Base-by-base conservation (phyloP, 2,888 invertebrate genomes). In the Diabrotica balteata region DNA sequence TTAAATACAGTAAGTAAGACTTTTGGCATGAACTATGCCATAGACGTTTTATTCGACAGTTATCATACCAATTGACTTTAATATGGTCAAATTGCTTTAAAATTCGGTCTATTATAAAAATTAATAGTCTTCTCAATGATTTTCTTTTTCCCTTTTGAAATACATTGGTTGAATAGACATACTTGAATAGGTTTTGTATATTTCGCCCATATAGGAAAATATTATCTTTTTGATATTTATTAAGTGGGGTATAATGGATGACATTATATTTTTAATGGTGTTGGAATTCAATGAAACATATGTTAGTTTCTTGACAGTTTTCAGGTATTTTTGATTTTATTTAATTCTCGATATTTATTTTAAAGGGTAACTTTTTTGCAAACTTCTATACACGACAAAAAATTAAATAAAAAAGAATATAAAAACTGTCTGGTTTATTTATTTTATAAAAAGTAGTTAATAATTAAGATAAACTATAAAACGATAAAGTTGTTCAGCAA, bases 31-130 rank as follows among this genome's bases (percentile, higher is more conserved):
- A 47, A 8, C 10, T 47, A 47, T 47, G 47, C 47, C 32, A 51
- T 7, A 7, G 61, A 11, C 47, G 32, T 49, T 17, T 47, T 11
- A 11, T 50, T 22, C 11, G 43, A 50, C 50, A 46, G 63, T 63
- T 60, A 72, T 75, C 76, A 67, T 77, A 80, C 80, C 80, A 80
- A 80, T 81, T 79, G 78, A 79, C 75, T 82, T 81, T 82, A 82
- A 83, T 82, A 81, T 81, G 81, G 82, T 82, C 82, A 83, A 83
- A 83, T 83, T 83, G 82, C 79, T 81, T 82, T 82, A 82, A 81
- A 81, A 83, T 83, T 77, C 77, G 79, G 80, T 79, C 70, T 78
- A 76, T 77, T 79, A 77, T 72, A 76, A 70, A 75, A 76, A 78
- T 77, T 79, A 78, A 79, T 80, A 79, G 79, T 75, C 72, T 73